phyloP scores from a whole-genome alignment of 1,140 invertebrate genomes.

The Trichomalopsis sarcophagae region DNA sequence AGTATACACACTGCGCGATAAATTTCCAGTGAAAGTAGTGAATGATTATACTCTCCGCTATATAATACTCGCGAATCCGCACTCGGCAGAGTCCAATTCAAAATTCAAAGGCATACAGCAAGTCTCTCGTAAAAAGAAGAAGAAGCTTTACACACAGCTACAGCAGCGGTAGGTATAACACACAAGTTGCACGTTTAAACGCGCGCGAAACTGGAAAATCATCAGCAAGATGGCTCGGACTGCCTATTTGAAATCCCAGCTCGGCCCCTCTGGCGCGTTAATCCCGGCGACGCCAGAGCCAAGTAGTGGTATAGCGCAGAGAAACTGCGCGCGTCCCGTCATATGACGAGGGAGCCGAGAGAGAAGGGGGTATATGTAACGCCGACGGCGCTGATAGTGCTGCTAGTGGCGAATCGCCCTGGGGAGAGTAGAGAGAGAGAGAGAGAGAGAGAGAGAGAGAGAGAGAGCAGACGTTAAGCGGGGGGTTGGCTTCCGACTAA shows the following conservation, averaged over 20 bases:
- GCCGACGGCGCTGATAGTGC: neutral
- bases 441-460: conserved; percentile 21
- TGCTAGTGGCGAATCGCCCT: conserved; percentile 21
- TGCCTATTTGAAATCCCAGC: conserved; percentile 37
- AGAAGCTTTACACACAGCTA: neutral
- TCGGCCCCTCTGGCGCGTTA: conserved; percentile 39
- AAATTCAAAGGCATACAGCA: neutral
- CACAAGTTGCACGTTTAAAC: neutral
- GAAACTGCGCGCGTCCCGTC: conserved; percentile 9
- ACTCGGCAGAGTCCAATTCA: neutral
- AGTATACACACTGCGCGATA: neutral
- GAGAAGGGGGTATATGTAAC: neutral
- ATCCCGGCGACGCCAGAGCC: conserved; percentile 27
- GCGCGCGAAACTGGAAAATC: conserved; percentile 28
- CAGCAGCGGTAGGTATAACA: neutral
- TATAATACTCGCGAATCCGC: too few relatives aligned
- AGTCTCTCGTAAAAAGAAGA: neutral
- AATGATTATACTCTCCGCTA: neutral
- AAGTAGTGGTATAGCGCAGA: conserved; percentile 10
- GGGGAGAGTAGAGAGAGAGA: conserved; percentile 37
- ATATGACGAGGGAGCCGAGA: conserved; percentile 44
- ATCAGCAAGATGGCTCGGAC: conserved; percentile 12
- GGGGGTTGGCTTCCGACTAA: conserved; percentile 44
- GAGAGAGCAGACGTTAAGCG: conserved; percentile 34
- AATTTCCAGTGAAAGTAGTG: neutral